Conservation (phyloP, 2,888 invertebrate species). For the Boloria euphrosyne region DNA sequence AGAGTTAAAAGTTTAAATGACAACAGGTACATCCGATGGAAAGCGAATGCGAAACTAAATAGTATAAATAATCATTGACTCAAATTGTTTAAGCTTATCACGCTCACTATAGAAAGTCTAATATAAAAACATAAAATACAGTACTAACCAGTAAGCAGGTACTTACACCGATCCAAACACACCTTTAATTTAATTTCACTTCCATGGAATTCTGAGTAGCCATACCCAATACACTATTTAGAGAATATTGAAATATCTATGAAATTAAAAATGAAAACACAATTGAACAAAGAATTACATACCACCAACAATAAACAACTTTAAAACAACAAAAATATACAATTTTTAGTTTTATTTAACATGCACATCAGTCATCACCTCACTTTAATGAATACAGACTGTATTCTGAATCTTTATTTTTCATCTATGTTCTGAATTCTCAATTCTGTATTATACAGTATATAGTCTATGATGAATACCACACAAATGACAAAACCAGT, state of each 20-base stretch:
- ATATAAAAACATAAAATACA: constrained; percentile 24
- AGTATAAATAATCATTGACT: constrained; percentile 45
- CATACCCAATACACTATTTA: constrained; percentile 48
- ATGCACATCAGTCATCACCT: constrained; percentile 27
- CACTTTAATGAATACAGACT: constrained; percentile 25
- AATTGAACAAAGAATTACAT: not conserved
- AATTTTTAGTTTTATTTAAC: constrained; percentile 16
- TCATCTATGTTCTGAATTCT: too few relatives aligned
- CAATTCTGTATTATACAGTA: too few relatives aligned
- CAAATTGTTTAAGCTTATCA: constrained; percentile 35
- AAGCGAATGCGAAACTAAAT: constrained; percentile 30
- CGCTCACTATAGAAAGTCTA: constrained; percentile 32
- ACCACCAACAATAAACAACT: not conserved
- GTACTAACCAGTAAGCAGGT: constrained; percentile 32
- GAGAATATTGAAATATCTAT: constrained; percentile 20
- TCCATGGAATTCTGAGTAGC: constrained; percentile 59
- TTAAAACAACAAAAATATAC: not conserved
- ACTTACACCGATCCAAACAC: constrained; percentile 29
- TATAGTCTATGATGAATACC: too few relatives aligned
- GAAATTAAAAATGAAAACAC: not conserved
- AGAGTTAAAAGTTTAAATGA: constrained; percentile 8
- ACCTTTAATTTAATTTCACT: constrained; percentile 43
- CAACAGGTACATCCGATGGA: constrained; percentile 39
- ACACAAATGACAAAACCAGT: constrained; percentile 21
- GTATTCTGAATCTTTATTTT: too few relatives aligned